Evolutionary conservation across 2,797 vertebrate species (phyloP).

Genomic region (Spinus olivaceus): DNA sequence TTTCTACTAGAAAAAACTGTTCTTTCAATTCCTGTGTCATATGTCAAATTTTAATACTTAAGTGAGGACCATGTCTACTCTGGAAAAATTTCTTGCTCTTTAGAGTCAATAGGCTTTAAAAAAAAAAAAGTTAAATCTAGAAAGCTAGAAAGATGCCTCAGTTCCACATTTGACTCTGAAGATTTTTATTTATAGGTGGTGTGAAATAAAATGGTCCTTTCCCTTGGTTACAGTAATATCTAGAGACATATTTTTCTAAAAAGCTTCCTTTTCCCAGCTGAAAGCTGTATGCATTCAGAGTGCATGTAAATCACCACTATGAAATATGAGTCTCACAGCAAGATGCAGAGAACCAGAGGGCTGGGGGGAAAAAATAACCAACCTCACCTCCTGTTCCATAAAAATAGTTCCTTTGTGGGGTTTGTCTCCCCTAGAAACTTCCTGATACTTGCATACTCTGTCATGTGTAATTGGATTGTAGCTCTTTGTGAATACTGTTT

Average conservation of each 20-base stretch:
- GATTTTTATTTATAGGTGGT: not conserved
- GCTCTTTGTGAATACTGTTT: conserved; percentile 66
- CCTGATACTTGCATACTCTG: conserved; percentile 28
- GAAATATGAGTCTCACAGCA: not conserved
- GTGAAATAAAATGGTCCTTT: conserved; percentile 8
- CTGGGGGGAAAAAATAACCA: not conserved
- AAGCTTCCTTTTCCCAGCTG: not conserved
- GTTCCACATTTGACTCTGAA: not conserved
- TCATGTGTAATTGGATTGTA: conserved; percentile 58
- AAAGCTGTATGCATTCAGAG: not conserved
- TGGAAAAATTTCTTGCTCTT: conserved; percentile 10
- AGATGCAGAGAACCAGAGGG: conserved; percentile 16
- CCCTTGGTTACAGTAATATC: not conserved
- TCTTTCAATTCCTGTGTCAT: not conserved
- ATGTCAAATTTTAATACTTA: conserved; percentile 26
- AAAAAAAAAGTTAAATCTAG: not conserved
- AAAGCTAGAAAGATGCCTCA: not conserved
- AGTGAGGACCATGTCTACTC: not conserved
- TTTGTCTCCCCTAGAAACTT: conserved; percentile 50
- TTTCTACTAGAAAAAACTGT: not conserved
- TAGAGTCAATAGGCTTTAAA: not conserved
- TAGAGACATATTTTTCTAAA: not conserved
- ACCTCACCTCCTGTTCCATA: not conserved
- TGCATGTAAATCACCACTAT: not conserved
- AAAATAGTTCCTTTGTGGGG: conserved; percentile 39